Evolutionary conservation across 2,888 invertebrate species (phyloP).

Genomic region (Tromatobia lineatoria): DNA sequence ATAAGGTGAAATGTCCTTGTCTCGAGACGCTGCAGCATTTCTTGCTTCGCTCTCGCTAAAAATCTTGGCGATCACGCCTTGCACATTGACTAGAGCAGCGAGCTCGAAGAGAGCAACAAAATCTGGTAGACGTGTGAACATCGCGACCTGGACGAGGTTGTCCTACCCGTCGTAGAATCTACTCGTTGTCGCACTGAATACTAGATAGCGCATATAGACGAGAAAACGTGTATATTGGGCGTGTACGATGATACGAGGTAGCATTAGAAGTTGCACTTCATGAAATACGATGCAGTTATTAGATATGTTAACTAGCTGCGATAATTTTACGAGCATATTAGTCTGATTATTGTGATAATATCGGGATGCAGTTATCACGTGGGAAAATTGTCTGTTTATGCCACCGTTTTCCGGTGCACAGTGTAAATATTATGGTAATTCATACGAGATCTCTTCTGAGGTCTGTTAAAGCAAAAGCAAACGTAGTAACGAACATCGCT

Average conservation of each 20-base stretch:
- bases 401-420: background rate
- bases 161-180: conserved; percentile 60
- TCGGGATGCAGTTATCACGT: background rate
- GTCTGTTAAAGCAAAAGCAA: background rate
- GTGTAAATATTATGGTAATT: background rate
- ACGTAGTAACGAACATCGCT: background rate
- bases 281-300: conserved; percentile 65
- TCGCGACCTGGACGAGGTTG: conserved; percentile 76
- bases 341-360: conserved; percentile 48
- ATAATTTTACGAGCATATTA: conserved; percentile 60
- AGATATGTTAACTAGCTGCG: conserved; percentile 60
- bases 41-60: conserved; percentile 37
- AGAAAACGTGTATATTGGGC: conserved; percentile 40
- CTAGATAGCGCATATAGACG: conserved; percentile 46
- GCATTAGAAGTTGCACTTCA: conserved; percentile 41
- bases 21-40: background rate
- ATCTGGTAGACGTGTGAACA: conserved; percentile 82
- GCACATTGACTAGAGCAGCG: conserved; percentile 22
- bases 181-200: conserved; percentile 63
- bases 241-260: conserved; percentile 50
- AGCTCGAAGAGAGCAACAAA: conserved; percentile 74
- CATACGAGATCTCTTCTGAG: background rate
- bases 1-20: conserved; percentile 40
- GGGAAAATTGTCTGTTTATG: conserved; percentile 15
- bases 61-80: conserved; percentile 55